These are phyloP conservation scores for Xanthia icteritia DNA, from an alignment of 2,888 invertebrate genomes.

Conservation along the genomic window DNA sequence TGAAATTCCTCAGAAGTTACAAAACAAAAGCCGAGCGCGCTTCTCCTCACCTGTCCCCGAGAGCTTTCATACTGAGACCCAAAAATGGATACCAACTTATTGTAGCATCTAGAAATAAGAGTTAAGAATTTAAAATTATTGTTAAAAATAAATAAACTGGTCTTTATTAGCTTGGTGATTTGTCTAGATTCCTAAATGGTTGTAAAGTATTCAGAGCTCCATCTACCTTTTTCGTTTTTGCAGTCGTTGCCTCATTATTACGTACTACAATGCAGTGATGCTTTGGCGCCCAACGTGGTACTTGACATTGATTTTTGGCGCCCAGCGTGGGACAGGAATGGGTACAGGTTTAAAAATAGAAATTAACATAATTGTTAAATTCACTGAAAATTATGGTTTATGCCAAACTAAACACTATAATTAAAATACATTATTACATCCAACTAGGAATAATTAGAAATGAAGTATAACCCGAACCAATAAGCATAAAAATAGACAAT, in stretches of 20 bases:
- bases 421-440: neutral
- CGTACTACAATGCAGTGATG: neutral
- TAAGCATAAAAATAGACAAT: neutral
- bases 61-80: constrained; percentile 78
- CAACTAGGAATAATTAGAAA: neutral
- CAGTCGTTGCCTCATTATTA: neutral
- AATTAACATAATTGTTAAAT: neutral
- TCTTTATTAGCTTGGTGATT: neutral
- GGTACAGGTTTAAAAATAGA: neutral
- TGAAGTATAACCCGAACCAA: neutral
- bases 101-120: constrained; percentile 67
- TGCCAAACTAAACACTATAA: neutral
- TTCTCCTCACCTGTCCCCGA: constrained; percentile 70
- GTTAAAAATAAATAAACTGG: neutral
- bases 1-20: constrained; percentile 74
- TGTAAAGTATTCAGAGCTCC: neutral
- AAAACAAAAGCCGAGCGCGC: constrained; percentile 61
- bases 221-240: neutral
- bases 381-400: neutral
- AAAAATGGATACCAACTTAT: constrained; percentile 76
- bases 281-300: constrained; percentile 21
- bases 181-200: neutral
- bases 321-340: constrained; percentile 14
- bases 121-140: neutral
- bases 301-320: neutral